Percentiles rank a stretch among this genome's conserved stretches.
Evolutionary conservation across 2,888 invertebrate species (phyloP).

Genomic region (Plagiodera versicolora): DNA sequence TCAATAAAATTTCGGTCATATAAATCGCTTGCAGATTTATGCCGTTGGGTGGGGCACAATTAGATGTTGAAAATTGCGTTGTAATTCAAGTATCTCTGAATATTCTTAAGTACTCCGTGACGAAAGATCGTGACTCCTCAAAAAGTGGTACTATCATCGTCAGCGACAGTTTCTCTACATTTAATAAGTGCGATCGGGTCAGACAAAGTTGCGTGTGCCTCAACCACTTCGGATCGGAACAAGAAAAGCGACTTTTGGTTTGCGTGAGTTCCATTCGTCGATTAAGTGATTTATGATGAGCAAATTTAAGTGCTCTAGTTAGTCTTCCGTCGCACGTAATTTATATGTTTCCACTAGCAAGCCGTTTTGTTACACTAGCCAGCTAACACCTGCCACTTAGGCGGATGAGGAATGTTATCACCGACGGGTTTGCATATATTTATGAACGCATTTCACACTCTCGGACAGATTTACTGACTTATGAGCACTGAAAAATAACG

Average conservation of each 20-base stretch:
- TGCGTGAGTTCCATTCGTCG: conserved; percentile 29
- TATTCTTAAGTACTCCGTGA: no score
- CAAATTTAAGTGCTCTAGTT: conserved; percentile 39
- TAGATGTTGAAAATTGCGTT: no score
- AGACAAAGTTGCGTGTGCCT: not conserved
- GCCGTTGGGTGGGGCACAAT: no score
- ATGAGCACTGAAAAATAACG: not conserved
- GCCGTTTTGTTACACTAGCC: conserved; percentile 24
- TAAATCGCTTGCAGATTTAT: no score
- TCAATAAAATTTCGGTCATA: no score
- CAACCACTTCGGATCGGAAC: not conserved
- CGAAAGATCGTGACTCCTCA: no score
- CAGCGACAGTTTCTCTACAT: no score
- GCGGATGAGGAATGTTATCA: conserved; percentile 32
- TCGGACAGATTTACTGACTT: conserved; percentile 15
- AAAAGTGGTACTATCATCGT: no score
- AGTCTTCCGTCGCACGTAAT: conserved; percentile 33
- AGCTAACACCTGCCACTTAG: conserved; percentile 31
- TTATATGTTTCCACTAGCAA: conserved; percentile 12
- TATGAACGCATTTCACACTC: conserved; percentile 28
- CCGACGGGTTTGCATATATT: conserved; percentile 36
- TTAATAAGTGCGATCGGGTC: not conserved
- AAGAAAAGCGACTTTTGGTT: conserved; percentile 3
- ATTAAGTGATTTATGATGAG: conserved; percentile 41
- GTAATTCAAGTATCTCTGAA: no score